Percentiles rank a stretch among this genome's conserved stretches.
phyloP scores from a whole-genome alignment of 2,797 vertebrate genomes.

The Crax fasciolata region DNA sequence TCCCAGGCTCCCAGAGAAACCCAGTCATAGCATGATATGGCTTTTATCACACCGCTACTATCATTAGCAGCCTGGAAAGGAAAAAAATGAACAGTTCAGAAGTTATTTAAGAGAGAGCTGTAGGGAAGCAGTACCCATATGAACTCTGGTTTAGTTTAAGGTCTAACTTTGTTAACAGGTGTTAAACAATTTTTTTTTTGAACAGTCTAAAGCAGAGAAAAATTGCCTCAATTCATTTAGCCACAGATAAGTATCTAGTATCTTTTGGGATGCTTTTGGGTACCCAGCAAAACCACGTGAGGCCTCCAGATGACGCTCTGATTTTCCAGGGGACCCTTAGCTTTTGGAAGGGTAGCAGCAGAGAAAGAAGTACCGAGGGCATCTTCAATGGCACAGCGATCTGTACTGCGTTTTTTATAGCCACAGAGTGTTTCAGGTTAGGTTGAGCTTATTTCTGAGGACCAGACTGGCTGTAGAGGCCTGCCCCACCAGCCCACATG shows the following conservation, averaged over 20 bases:
- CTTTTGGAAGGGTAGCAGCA: accelerated
- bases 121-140: not conserved
- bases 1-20: not conserved
- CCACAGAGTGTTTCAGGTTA: not conserved
- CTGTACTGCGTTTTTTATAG: not conserved
- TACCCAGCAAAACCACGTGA: not conserved
- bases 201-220: not conserved
- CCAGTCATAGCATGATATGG: not conserved
- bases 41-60: not conserved
- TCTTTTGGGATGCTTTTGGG: not conserved
- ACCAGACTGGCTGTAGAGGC: not conserved
- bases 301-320: not conserved
- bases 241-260: not conserved
- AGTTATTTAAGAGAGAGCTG: not conserved
- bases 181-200: not conserved
- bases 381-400: not conserved
- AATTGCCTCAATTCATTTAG: not conserved
- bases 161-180: not conserved
- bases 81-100: not conserved
- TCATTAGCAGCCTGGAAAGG: not conserved
- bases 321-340: not conserved
- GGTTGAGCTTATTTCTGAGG: not conserved
- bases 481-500: not conserved
- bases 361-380: not conserved
- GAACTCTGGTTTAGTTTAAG: not conserved